phyloP scores from a whole-genome alignment of 2,113 vertebrate species.

The Capreolus pygargus region DNA sequence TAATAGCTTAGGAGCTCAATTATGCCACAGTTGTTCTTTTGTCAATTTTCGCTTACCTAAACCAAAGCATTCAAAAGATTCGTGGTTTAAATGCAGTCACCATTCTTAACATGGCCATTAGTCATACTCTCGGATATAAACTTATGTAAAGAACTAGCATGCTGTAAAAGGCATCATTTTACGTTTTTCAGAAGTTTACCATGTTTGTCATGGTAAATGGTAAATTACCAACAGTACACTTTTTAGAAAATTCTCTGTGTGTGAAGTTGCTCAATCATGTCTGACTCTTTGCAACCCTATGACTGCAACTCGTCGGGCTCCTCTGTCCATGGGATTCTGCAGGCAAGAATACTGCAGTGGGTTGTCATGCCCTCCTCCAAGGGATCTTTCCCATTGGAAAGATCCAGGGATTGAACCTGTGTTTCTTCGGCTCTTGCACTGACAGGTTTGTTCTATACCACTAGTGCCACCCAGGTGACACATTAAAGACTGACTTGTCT shows the following conservation, averaged over 20 bases:
- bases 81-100: not conserved
- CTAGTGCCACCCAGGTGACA: not conserved
- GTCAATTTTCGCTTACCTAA: not conserved
- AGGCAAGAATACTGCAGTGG: not conserved
- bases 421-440: not conserved
- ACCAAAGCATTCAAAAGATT: not conserved
- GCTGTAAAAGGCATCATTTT: not conserved
- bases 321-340: not conserved
- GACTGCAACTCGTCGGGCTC: not conserved
- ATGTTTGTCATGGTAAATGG: not conserved
- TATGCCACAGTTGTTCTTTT: not conserved
- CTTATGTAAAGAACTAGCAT: not conserved
- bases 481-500: not conserved
- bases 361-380: not conserved
- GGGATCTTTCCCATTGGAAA: not conserved
- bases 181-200: not conserved
- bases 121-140: not conserved
- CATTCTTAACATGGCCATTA: not conserved
- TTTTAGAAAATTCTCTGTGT: not conserved
- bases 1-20: not conserved
- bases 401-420: not conserved
- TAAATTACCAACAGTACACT: not conserved
- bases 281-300: not conserved
- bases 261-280: not conserved
- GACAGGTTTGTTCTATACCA: not conserved